Evolutionary conservation across 2,888 invertebrate species (phyloP), one percentile per base, ranked within the genome.

Genomic region (Drosophila peninsularis): DNA sequence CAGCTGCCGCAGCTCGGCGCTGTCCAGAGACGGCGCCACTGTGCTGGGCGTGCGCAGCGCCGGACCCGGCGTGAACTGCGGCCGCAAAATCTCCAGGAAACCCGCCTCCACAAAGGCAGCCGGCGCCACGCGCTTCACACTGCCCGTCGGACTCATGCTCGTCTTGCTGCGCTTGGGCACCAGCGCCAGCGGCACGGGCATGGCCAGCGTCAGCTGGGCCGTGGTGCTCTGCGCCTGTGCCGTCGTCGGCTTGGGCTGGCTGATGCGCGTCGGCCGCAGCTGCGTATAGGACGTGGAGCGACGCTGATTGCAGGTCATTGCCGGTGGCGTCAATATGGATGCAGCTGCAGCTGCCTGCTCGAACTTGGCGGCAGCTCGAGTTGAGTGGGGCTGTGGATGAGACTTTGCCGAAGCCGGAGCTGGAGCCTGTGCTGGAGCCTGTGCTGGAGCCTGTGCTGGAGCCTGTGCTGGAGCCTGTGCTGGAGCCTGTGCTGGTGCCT

Each of bases 71-170:
- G 96, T 97, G 91, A 96, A 97, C 91, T 97, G 96, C 0, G 97
- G 97, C 62, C 96, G 96, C 62, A 97, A 93, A 5, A 97, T 97
- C 93, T 97, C 97, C 81, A 97, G 96, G 92, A 98, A 98, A 13
- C 97, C 97, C 27, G 97, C 97, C 96, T 97, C 97, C 47, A 97
- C 94, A 92, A 97, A 97, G 0, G 97, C 96, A 3, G 97, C 94
- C 0, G 87, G 82, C 0, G 68, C 53, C 63, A 96, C 92, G 91
- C 97, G 97, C 32, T 78, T 93, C 65, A 75, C 93, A 91, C 27
- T 93, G 93, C 94, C 10, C 93, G 94, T 63, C 91, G 92, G 77
- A 78, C 90, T 88, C 67, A 86, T 87, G 34, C 89, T 90, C 0
- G 91, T 91, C 75, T 91, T 91, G 58, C 91, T 91, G 21, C 90